Base-by-base conservation (phyloP, 2,113 vertebrate species). In the Agelaius phoeniceus region DNA sequence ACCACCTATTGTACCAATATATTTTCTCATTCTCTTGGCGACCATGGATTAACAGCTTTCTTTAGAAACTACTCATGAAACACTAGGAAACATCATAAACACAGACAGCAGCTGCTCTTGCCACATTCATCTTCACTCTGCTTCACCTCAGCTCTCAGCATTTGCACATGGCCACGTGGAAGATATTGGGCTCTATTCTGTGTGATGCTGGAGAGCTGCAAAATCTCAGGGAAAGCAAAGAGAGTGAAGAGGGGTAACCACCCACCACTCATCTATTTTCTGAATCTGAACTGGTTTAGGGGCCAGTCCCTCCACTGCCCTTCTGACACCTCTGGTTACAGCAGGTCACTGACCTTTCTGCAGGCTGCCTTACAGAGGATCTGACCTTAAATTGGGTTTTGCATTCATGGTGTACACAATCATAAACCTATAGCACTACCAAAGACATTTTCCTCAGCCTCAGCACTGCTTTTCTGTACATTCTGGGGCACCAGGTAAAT, bases 141-240 rank as follows among this genome's bases (percentile, higher is more conserved):
- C 48, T 33, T 11, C 35, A 30, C 35, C 39, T 57, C 54, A 7
- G 16, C 3, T 72, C 26, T n/a, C 30, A 92, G 71, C 55, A 44
- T 17, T 43, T 41, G 12, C 43, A 52, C 1, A 1, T 22, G 49
- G 49, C 41, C 30, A 20, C 0, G 1, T 1, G 16, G 24, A 55
- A 61, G 1, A 13, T 2, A 4, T 2, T 10, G 31, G 26, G 37
- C 67, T 65, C 18, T 10, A 2, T 11, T 65, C 22, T 35, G 37
- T 27, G 33, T 17, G 22, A 49, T 19, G 9, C 21, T 48, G n/a
- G 6, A 57, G 54, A 87, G 28, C 10, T 55, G 15, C 26, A 0
- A 2, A 66, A 68, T 21, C 58, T 51, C 46, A 10, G 41, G 6
- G 21, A 26, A 83, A 49, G 13, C 10, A n/a, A 77, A 68, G 62